Percentiles rank a stretch among this genome's conserved stretches.
Conservation (phyloP, 2,113 vertebrate species). For the Tetrax tetrax region DNA sequence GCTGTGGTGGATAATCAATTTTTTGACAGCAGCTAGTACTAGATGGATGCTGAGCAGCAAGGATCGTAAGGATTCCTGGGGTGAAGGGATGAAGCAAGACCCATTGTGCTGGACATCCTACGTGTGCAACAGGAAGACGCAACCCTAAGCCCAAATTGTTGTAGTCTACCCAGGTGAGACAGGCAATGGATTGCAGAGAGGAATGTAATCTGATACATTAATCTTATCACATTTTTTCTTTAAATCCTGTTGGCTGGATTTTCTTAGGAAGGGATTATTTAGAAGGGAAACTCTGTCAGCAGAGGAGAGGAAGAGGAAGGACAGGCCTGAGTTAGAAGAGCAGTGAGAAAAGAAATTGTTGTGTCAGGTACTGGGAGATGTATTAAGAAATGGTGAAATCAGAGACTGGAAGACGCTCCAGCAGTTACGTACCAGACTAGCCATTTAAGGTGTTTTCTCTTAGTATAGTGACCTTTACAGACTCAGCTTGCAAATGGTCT, state of each 20-base stretch:
- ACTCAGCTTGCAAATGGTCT: neutral
- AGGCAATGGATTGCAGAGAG: neutral
- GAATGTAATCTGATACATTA: neutral
- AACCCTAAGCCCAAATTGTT: neutral
- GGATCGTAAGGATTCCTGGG: neutral
- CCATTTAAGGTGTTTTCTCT: neutral
- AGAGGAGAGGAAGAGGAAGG: neutral
- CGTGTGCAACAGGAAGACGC: rapidly evolving
- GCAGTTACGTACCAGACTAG: neutral
- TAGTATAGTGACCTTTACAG: neutral
- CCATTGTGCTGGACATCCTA: neutral
- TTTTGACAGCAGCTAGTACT: neutral
- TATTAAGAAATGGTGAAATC: neutral
- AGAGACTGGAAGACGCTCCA: neutral
- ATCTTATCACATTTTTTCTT: neutral
- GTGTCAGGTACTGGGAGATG: neutral
- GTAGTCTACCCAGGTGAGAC: neutral
- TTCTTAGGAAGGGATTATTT: neutral
- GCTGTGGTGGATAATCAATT: neutral
- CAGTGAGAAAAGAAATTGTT: neutral
- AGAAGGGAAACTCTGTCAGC: neutral
- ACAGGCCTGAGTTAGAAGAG: neutral
- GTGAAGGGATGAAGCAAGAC: neutral
- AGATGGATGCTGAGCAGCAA: neutral
- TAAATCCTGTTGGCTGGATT: neutral